Evolutionary conservation across 2,113 vertebrate species (phyloP), one percentile per base, ranked within the genome.

Genomic region (Boulengeromyrus knoepffleri): DNA sequence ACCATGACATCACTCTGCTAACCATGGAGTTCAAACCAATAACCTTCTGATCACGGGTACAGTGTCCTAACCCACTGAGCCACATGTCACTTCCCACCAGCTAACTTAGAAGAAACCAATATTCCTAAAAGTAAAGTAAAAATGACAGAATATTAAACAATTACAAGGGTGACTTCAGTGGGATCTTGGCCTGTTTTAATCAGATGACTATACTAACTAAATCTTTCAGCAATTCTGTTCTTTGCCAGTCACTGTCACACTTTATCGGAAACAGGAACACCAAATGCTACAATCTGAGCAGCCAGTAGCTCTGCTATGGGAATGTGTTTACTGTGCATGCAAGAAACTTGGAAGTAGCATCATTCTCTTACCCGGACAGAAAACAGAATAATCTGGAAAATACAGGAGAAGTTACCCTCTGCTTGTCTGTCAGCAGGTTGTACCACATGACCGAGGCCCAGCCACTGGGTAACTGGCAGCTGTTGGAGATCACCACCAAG

Each of bases 371-470:
- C 74, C 5, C 36, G 3, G 36, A 80, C 6, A 42, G n/a, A 80
- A 19, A 39, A 80, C 36, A 42, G 74, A 15, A 19, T 36, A 13
- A 15, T 74, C 31, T 36, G 66, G 31, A 74, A 36, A 74, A 74
- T 15, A 31, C 5, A 17, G 17, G n/a, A 39, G 70, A 56, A 85
- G 91, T 91, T 95, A 99, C 98, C 97, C 97, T 97, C 21, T 96
- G 96, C 56, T 99, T 97, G 0, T 96, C 97, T 46, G 97, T 98
- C 90, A 98, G 96, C 52, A 99, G 94, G 87, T 99, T 99, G 91
- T 98, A 99, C 98, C 98, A 99, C 94, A 99, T 98, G 92, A 99
- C 96, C 1, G 98, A 98, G 17, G 97, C 98, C 98, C 98, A 99
- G 0, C 97, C 98, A 0, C 97, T 98, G 58, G 98, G 98, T 58